Evolutionary conservation across 2,888 invertebrate genomes (phyloP).

Genomic region (Kryphioiulus occultus): DNA sequence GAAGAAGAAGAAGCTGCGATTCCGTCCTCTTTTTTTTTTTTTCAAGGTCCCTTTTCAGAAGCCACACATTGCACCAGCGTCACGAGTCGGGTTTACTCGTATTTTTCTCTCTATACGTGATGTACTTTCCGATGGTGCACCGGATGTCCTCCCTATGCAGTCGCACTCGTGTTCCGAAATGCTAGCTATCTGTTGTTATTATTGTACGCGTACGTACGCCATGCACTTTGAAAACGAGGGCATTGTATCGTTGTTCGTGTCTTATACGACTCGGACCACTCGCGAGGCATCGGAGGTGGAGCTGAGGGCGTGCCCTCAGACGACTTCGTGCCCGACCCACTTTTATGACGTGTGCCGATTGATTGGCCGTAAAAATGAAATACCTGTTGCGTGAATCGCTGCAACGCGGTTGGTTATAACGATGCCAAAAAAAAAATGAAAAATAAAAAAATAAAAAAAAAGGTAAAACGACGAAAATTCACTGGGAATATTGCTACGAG

Average conservation of each 20-base stretch:
- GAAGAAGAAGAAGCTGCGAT: no score
- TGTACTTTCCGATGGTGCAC: neutral
- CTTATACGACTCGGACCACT: neutral
- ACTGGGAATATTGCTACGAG: no score
- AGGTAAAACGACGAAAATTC: no score
- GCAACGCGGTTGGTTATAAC: neutral
- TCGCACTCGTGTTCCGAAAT: neutral
- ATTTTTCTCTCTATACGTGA: neutral
- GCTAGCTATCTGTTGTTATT: conserved; percentile 13
- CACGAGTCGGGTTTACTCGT: no score
- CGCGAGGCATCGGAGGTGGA: neutral
- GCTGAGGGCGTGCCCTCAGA: neutral
- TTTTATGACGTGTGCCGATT: neutral
- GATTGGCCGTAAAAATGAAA: neutral
- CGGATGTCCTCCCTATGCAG: neutral
- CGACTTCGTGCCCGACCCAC: neutral
- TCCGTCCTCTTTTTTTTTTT: neutral
- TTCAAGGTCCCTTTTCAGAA: neutral
- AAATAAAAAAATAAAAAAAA: no score
- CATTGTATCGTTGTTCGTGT: neutral
- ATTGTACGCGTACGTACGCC: conserved; percentile 12
- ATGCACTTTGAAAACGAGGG: conserved; percentile 18
- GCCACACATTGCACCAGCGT: no score
- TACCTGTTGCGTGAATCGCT: conserved; percentile 26
- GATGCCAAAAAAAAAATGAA: no score